These are phyloP conservation scores for Bacillus rossius DNA, from an alignment of 1,140 invertebrate species.

Conservation along the genomic window DNA sequence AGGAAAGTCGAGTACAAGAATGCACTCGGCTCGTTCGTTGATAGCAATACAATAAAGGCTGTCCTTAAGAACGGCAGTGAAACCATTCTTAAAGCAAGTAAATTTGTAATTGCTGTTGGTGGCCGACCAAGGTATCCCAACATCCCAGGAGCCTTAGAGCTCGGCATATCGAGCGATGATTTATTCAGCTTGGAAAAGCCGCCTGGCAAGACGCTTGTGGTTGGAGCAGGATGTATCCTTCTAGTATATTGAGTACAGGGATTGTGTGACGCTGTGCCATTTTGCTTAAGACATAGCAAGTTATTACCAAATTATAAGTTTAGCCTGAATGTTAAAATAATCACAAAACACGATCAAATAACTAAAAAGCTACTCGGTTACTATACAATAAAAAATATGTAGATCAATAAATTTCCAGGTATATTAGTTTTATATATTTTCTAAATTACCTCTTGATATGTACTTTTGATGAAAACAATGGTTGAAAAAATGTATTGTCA, in stretches of 20 bases:
- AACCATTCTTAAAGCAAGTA: conserved; percentile 69
- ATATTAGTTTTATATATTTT: too few relatives aligned
- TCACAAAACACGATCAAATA: too few relatives aligned
- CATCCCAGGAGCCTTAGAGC: conserved; percentile 84
- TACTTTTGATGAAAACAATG: too few relatives aligned
- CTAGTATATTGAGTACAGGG: conserved; percentile 14
- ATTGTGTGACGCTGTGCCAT: too few relatives aligned
- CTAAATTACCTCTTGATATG: too few relatives aligned
- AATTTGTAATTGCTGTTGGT: conserved; percentile 89
- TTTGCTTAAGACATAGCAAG: too few relatives aligned
- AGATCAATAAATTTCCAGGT: too few relatives aligned
- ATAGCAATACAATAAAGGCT: conserved; percentile 69
- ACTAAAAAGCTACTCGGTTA: too few relatives aligned
- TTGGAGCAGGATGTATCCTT: conserved; percentile 89
- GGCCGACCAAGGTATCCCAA: conserved; percentile 79
- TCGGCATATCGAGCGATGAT: conserved; percentile 94
- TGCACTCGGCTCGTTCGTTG: conserved; percentile 77
- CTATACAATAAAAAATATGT: too few relatives aligned
- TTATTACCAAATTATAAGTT: too few relatives aligned
- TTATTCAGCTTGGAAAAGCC: conserved; percentile 83
- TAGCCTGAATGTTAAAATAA: too few relatives aligned
- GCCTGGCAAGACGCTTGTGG: conserved; percentile 91
- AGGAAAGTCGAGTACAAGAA: conserved; percentile 92
- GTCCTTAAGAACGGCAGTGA: conserved; percentile 73
- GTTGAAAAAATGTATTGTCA: too few relatives aligned